These are phyloP conservation scores for Lordiphosa fenestrarum DNA, from an alignment of 2,888 invertebrate species.

Conservation along the genomic window DNA sequence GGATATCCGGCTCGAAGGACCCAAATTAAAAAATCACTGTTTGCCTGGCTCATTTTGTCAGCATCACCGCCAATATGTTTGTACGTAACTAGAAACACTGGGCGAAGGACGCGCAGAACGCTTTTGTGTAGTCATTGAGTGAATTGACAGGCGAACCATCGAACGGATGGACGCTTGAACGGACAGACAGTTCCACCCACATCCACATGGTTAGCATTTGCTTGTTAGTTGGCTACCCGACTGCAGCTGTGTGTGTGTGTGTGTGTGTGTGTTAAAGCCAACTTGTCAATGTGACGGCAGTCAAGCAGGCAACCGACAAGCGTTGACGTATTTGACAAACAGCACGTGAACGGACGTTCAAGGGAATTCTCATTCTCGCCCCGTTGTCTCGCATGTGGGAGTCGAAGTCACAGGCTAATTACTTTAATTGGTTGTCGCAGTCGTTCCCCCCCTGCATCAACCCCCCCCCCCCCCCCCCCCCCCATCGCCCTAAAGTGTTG, in stretches of 20 bases:
- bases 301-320: slow-evolving; percentile 65
- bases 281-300: slow-evolving; percentile 69
- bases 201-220: slow-evolving; percentile 10
- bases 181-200: slow-evolving; percentile 5
- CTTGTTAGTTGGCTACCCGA: slow-evolving; percentile 15
- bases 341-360: slow-evolving; percentile 41
- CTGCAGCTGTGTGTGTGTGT: slow-evolving; percentile 10
- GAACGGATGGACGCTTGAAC: slow-evolving; percentile 12
- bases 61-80: slow-evolving; percentile 7
- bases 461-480: slow-evolving; percentile 4
- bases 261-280: slow-evolving; percentile 57
- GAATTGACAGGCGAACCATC: slow-evolving; percentile 64
- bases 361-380: slow-evolving; percentile 9
- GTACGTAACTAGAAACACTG: too few species aligned
- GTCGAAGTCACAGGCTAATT: slow-evolving; percentile 56
- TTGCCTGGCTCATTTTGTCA: background rate
- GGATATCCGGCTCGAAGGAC: too few species aligned
- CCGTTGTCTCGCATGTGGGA: slow-evolving; percentile 5
- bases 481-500: slow-evolving; percentile 30
- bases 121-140: slow-evolving; percentile 67
- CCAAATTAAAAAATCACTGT: too few species aligned
- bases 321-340: slow-evolving; percentile 74
- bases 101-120: slow-evolving; percentile 43
- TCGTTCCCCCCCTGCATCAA: background rate
- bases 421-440: slow-evolving; percentile 67